Evolutionary conservation across 2,888 invertebrate genomes (phyloP).

Genomic region (Macrophya annulata): DNA sequence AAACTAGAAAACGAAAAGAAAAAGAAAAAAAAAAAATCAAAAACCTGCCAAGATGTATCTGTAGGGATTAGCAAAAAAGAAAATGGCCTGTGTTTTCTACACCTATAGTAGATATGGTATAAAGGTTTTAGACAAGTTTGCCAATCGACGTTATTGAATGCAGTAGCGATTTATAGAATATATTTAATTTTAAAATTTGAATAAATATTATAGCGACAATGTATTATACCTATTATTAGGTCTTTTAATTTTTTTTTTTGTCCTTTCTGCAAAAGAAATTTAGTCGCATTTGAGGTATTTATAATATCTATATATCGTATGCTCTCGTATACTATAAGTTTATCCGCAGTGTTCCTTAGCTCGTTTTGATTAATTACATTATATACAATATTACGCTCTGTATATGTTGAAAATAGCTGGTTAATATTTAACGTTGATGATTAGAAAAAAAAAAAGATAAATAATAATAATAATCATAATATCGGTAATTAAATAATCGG

Average conservation of each 20-base stretch:
- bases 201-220: neutral
- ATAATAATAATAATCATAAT: no score
- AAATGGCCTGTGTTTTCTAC: constrained; percentile 9
- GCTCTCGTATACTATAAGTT: neutral
- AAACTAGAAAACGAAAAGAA: neutral
- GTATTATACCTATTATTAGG: neutral
- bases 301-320: neutral
- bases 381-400: constrained; percentile 60
- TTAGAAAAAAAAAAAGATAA: no score
- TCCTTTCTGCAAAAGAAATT: neutral
- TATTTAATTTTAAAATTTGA: neutral
- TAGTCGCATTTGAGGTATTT: neutral
- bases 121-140: neutral
- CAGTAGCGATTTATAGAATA: neutral
- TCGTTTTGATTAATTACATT: constrained; percentile 58
- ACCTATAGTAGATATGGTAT: neutral
- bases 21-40: neutral
- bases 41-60: neutral
- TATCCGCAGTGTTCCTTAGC: constrained; percentile 43
- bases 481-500: neutral
- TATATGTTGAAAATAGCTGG: constrained; percentile 61
- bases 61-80: neutral
- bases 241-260: neutral
- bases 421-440: constrained; percentile 61
- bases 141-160: neutral